These are phyloP conservation scores for Cyrtonyx montezumae DNA, from an alignment of 2,113 vertebrate species.

Conservation along the genomic window DNA sequence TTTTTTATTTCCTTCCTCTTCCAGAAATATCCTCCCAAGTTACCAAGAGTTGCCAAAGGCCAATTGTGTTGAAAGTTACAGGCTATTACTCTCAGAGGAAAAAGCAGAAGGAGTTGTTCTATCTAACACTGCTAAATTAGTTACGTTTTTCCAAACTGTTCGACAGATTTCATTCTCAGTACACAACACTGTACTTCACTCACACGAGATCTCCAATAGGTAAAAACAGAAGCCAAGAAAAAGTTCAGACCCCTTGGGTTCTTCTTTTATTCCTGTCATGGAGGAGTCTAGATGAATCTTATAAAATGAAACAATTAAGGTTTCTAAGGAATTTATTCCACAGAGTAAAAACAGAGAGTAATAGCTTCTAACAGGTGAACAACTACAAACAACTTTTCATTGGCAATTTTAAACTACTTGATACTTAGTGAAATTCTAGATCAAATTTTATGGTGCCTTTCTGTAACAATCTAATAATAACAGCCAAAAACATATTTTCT, in stretches of 20 bases:
- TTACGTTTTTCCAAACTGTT: constrained; percentile 47
- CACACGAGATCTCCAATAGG: background rate
- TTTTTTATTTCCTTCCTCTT: constrained; percentile 51
- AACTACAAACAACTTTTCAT: background rate
- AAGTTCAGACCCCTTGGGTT: constrained; percentile 10
- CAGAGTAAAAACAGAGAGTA: background rate
- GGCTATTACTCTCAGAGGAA: constrained; percentile 44
- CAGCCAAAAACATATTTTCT: background rate
- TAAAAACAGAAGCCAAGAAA: constrained; percentile 33
- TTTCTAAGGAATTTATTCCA: background rate
- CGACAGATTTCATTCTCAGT: constrained; percentile 51
- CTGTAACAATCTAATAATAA: background rate
- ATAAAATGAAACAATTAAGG: background rate
- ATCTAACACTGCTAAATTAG: constrained; percentile 50
- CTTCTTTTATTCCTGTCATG: background rate
- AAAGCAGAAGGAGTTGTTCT: background rate
- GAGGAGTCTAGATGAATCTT: background rate
- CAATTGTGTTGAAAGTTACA: constrained; percentile 54
- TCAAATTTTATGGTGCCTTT: background rate
- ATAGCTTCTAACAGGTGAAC: background rate
- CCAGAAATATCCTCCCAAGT: constrained; percentile 56
- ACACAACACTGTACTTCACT: constrained; percentile 24
- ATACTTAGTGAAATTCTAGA: background rate
- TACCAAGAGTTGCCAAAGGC: constrained; percentile 59
- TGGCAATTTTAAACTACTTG: background rate